A percentile compares a stretch with the other conserved stretches of the same genome.
Conservation (phyloP, 1,140 invertebrate genomes). For the Mizuhopecten yessoensis region DNA sequence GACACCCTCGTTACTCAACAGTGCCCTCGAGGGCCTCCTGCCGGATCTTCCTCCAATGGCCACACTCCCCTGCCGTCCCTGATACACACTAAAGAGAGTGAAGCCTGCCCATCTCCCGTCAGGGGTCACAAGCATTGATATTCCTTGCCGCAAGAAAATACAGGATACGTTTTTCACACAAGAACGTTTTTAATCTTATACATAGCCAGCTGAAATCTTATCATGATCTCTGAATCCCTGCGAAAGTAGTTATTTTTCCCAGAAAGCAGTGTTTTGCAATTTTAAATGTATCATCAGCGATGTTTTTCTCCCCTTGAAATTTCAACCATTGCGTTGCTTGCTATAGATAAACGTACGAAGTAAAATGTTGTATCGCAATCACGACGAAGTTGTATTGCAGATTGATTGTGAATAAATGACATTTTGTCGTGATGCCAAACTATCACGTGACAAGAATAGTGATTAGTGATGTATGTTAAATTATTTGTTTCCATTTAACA, state of each 20-base stretch:
- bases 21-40: constrained; percentile 4
- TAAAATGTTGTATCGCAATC: background rate
- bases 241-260: background rate
- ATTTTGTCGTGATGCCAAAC: background rate
- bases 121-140: background rate
- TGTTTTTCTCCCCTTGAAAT: background rate
- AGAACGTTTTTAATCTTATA: constrained; percentile 24
- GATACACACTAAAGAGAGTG: constrained; percentile 30
- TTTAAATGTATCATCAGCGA: background rate
- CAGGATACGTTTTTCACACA: constrained; percentile 37
- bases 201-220: constrained; percentile 9
- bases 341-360: background rate
- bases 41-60: constrained; percentile 20
- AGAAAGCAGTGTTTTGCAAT: background rate
- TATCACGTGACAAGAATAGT: constrained; percentile 9
- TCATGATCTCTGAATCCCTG: constrained; percentile 7
- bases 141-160: constrained; percentile 33
- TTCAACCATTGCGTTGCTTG: background rate
- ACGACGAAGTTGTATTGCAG: background rate
- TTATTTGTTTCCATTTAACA: constrained; percentile 49
- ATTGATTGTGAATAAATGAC: background rate
- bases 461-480: constrained; percentile 35
- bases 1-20: constrained; percentile 29
- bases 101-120: constrained; percentile 11
- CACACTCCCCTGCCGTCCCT: constrained; percentile 2